A percentile compares a stretch with the other conserved stretches of the same genome.
These are phyloP conservation scores for Teleopsis dalmanni DNA, from an alignment of 1,140 invertebrate genomes.

Conservation along the genomic window DNA sequence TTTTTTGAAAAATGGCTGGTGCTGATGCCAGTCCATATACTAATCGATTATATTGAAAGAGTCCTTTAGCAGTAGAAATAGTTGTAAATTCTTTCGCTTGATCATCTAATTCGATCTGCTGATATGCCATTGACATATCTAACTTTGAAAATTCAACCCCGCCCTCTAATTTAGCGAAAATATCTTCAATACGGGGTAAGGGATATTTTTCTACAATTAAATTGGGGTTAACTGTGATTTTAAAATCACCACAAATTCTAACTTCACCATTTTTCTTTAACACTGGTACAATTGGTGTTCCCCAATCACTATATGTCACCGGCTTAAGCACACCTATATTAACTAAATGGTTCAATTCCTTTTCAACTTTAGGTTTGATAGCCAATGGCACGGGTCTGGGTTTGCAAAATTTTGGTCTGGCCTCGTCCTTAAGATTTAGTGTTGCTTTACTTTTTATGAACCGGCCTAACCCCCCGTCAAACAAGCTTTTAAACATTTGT, in stretches of 20 bases:
- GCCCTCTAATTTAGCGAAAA: slow-evolving; percentile 17
- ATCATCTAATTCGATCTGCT: slow-evolving; percentile 17
- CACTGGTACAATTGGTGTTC: slow-evolving; percentile 45
- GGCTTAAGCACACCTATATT: slow-evolving; percentile 21
- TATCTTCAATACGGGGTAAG: slow-evolving; percentile 22
- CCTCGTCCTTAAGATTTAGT: background rate
- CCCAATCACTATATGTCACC: slow-evolving; percentile 34
- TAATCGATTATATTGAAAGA: slow-evolving; percentile 19
- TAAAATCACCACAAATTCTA: slow-evolving; percentile 45
- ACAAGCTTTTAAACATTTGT: background rate
- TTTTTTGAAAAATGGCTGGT: slow-evolving; percentile 19
- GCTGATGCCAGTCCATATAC: slow-evolving; percentile 19
- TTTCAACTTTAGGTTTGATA: slow-evolving; percentile 15
- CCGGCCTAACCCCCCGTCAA: slow-evolving; percentile 1
- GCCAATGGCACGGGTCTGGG: slow-evolving; percentile 5
- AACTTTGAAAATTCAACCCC: slow-evolving; percentile 21
- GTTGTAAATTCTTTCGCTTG: slow-evolving; percentile 16
- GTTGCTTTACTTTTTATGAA: slow-evolving; percentile 1
- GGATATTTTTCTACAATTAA: slow-evolving; percentile 19
- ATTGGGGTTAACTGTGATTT: slow-evolving; percentile 7
- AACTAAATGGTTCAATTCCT: slow-evolving; percentile 40
- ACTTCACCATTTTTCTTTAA: slow-evolving; percentile 42
- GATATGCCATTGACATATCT: slow-evolving; percentile 22
- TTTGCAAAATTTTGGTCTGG: slow-evolving; percentile 6
- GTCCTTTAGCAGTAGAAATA: slow-evolving; percentile 18